phyloP scores from a whole-genome alignment of 2,113 vertebrate genomes.

The Alces alces region DNA sequence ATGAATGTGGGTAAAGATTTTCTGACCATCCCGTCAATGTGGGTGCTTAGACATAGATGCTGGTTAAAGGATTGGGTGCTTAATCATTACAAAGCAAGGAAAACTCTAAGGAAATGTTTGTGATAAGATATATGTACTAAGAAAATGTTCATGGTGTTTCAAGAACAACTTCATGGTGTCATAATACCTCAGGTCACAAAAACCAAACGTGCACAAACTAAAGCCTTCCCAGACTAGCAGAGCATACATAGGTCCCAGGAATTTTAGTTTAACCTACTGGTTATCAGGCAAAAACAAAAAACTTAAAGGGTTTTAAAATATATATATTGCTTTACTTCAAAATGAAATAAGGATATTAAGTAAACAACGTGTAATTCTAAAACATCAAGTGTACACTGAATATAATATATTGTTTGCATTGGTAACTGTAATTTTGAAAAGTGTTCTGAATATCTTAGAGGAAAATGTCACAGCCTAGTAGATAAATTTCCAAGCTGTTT shows the following conservation, averaged over 20 bases:
- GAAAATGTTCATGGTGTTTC: no score
- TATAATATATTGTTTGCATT: conserved; percentile 33
- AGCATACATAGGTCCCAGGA: no score
- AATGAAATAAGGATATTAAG: conserved; percentile 42
- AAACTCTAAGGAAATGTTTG: neutral
- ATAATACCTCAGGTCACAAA: neutral
- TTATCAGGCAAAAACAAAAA: neutral
- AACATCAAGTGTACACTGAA: neutral
- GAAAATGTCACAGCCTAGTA: conserved; percentile 51
- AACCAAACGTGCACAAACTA: neutral
- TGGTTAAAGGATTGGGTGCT: neutral
- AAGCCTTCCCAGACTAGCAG: neutral
- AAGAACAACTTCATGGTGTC: neutral
- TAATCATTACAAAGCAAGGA: neutral
- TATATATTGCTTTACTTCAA: conserved; percentile 23
- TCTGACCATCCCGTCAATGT: rapidly evolving
- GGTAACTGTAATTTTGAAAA: conserved; percentile 62
- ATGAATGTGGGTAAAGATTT: rapidly evolving
- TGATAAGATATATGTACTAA: neutral
- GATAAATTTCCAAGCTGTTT: conserved; percentile 59
- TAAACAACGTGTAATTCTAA: conserved; percentile 17
- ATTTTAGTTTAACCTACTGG: neutral
- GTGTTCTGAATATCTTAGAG: conserved; percentile 48
- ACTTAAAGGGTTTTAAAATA: neutral
- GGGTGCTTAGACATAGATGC: neutral